A percentile compares a stretch with the other conserved stretches of the same genome.
Conservation (phyloP, 2,797 vertebrate genomes). For the Serranus cabrilla region DNA sequence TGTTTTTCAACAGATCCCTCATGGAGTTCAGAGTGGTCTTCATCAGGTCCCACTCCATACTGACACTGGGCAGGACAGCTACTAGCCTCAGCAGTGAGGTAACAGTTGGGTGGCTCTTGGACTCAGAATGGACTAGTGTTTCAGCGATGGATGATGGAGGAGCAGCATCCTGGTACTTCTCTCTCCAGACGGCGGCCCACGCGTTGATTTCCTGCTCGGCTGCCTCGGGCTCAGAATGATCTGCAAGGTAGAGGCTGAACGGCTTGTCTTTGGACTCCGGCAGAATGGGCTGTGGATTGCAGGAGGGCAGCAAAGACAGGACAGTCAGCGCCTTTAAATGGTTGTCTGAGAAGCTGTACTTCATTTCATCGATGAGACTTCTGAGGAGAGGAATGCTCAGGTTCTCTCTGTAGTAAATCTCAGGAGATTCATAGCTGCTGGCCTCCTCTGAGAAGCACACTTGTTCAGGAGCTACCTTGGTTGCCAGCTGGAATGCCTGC, state of each 20-base stretch:
- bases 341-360: conserved; percentile 93
- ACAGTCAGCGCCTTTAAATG: conserved; percentile 94
- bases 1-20: conserved; percentile 90
- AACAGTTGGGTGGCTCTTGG: conserved; percentile 93
- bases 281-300: conserved; percentile 90
- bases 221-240: conserved; percentile 92
- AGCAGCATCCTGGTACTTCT: conserved; percentile 92
- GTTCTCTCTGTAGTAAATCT: conserved; percentile 92
- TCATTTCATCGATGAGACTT: conserved; percentile 93
- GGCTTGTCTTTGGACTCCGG: conserved; percentile 89
- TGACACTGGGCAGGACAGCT: conserved; percentile 93
- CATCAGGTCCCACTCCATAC: conserved; percentile 93
- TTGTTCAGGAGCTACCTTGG: conserved; percentile 88
- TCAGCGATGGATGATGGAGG: conserved; percentile 94
- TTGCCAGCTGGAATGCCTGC: conserved; percentile 92
- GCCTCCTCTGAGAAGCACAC: conserved; percentile 89
- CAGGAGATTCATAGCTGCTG: conserved; percentile 88
- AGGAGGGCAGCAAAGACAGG: conserved; percentile 91
- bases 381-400: conserved; percentile 91
- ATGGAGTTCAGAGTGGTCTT: conserved; percentile 92
- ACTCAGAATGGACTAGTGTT: conserved; percentile 92
- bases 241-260: conserved; percentile 90
- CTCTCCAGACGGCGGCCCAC: conserved; percentile 95
- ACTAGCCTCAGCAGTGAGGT: conserved; percentile 91
- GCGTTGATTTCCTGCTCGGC: conserved; percentile 92